A percentile compares a stretch with the other conserved stretches of the same genome.
Evolutionary conservation across 2,888 invertebrate genomes (phyloP).

Genomic region (Boloria euphrosyne): DNA sequence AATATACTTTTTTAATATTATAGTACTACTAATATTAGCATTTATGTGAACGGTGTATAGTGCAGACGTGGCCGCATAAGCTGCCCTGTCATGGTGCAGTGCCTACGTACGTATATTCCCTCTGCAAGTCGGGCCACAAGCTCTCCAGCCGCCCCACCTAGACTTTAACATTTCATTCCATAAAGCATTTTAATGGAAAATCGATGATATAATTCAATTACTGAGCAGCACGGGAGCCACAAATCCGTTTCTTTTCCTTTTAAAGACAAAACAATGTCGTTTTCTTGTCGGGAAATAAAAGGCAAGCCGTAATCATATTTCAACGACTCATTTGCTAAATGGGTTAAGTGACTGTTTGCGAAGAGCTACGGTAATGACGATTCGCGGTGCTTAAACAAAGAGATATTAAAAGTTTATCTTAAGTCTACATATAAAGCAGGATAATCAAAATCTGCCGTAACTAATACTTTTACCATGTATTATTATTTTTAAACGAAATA

Average conservation of each 20-base stretch:
- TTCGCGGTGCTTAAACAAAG: slow-evolving; percentile 16
- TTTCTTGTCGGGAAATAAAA: slow-evolving; percentile 53
- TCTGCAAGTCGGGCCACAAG: slow-evolving; percentile 40
- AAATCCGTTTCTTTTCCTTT: slow-evolving; percentile 61
- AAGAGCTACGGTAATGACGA: slow-evolving; percentile 28
- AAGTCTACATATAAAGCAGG: not conserved
- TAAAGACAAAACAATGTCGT: slow-evolving; percentile 66
- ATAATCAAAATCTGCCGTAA: no score
- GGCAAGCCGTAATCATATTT: slow-evolving; percentile 59
- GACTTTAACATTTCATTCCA: slow-evolving; percentile 77
- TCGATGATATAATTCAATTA: slow-evolving; percentile 82
- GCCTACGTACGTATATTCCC: not conserved
- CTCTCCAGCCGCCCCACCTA: slow-evolving; percentile 62
- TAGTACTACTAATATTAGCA: no score
- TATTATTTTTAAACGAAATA: no score
- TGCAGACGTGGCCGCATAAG: not conserved
- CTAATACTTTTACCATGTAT: no score
- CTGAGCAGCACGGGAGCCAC: slow-evolving; percentile 66
- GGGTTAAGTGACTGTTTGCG: slow-evolving; percentile 44
- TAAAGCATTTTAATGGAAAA: slow-evolving; percentile 82
- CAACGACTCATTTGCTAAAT: slow-evolving; percentile 72
- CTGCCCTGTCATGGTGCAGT: not conserved
- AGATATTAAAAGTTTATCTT: slow-evolving; percentile 13
- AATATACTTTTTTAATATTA: no score
- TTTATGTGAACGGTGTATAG: not conserved